Base-by-base conservation (phyloP, 2,888 invertebrate species). In the Syrphus vitripennis region DNA sequence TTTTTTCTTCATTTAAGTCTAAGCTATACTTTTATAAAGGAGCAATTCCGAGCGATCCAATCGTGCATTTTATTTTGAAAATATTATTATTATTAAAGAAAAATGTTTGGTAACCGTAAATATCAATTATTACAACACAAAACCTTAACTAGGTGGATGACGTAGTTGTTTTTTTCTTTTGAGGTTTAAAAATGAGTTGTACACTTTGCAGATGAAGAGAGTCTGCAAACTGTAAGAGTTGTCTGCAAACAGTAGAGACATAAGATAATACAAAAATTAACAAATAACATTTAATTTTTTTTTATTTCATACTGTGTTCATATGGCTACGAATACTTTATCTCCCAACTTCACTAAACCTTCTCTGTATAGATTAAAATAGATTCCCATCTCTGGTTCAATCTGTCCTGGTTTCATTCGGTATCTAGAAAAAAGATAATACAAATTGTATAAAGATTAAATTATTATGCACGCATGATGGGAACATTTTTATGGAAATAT, bases 361-460 rank as follows among this genome's bases (percentile, higher is more conserved):
- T 89, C 88, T 9, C 89, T 89, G n/a, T 92, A 90, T 2, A 93
- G 72, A 3, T 92, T 93, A 53, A 93, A 88, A 88, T 93, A 93
- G 21, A 93, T 90, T 29, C 94, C 94, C 92, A 93, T 92, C 12
- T 93, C 91, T 9, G 93, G 93, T n/a, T 80, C 76, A 10, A 53
- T 40, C 16, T 74, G 59, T 10, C 71, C 80, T 45, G 74, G 53
- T 57, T 34, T 61, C 69, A 77, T 69, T 77, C 87, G 80, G 34
- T 70, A 87, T 29, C 87, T 87, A 45, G 31, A 76, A 26, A 76
- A 26, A 55, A 24, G 45, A 63, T 45, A 45, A 63, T 24, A 42
- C 4, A 34, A 4, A 21, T 59, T 59, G 14, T 21, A 4, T 12
- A 37, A 6, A 10, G 10, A 34, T 34, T 12, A 50, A 48, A 86